phyloP scores from a whole-genome alignment of 2,888 invertebrate species.

The Callimorpha dominula region DNA sequence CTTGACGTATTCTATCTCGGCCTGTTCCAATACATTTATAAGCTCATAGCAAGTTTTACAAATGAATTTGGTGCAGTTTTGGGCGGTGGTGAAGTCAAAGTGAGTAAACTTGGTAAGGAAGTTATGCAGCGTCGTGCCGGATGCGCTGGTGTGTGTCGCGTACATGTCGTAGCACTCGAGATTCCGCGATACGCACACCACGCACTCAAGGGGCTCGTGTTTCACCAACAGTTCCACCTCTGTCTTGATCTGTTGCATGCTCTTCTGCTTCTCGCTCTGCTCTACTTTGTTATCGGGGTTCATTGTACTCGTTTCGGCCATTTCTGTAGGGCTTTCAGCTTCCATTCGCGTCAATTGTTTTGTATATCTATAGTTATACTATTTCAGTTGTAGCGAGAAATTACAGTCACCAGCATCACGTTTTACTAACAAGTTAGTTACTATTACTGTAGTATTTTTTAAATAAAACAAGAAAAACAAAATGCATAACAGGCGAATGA shows the following conservation, averaged over 20 bases:
- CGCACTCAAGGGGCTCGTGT: conserved; percentile 72
- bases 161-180: conserved; percentile 64
- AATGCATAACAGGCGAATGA: conserved; percentile 50
- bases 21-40: conserved; percentile 74
- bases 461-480: conserved; percentile 44
- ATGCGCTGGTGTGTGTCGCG: conserved; percentile 59
- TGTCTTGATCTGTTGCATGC: conserved; percentile 59
- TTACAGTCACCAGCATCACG: conserved; percentile 30
- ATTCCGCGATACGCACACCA: conserved; percentile 67
- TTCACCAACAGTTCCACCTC: conserved; percentile 70
- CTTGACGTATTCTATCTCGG: conserved; percentile 75
- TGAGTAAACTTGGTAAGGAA: conserved; percentile 70
- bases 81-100: conserved; percentile 55
- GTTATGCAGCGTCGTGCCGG: conserved; percentile 63
- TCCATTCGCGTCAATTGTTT: conserved; percentile 21
- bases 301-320: conserved; percentile 72
- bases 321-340: conserved; percentile 50
- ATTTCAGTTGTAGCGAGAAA: conserved; percentile 11
- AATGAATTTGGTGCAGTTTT: conserved; percentile 61
- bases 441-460: conserved; percentile 13
- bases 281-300: conserved; percentile 62
- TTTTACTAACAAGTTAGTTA: conserved; percentile 32
- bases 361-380: conserved; percentile 8
- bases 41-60: conserved; percentile 76
- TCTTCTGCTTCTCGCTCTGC: conserved; percentile 58